Evolutionary conservation across 2,797 vertebrate genomes (phyloP).

Genomic region (Falco rusticolus): DNA sequence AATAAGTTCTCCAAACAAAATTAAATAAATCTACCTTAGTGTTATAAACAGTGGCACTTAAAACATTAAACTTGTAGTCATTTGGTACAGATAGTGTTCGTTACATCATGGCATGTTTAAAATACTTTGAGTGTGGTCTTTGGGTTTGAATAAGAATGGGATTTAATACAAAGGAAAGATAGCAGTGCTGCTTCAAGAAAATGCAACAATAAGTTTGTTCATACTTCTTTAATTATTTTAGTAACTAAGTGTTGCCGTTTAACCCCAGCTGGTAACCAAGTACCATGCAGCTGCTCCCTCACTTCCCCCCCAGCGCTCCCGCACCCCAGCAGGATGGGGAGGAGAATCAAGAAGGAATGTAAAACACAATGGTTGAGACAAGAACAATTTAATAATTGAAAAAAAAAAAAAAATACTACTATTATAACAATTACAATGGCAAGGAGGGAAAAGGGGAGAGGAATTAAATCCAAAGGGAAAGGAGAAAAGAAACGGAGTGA

Average conservation of each 20-base stretch:
- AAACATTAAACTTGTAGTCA: accelerated
- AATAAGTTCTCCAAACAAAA: background rate
- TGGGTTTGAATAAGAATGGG: background rate
- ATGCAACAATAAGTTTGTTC: background rate
- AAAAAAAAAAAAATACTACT: too few relatives aligned
- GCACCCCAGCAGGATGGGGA: too few relatives aligned
- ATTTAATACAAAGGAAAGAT: background rate
- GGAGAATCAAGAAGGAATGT: too few relatives aligned
- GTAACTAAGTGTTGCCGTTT: background rate
- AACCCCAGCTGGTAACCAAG: too few relatives aligned
- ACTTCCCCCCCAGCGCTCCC: too few relatives aligned
- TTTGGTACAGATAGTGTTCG: background rate
- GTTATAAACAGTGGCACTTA: background rate
- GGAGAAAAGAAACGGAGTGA: too few relatives aligned
- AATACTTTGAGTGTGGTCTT: background rate
- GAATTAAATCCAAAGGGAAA: too few relatives aligned
- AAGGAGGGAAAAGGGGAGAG: too few relatives aligned
- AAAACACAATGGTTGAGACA: too few relatives aligned
- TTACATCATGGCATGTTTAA: background rate
- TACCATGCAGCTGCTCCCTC: too few relatives aligned
- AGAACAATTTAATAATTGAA: too few relatives aligned
- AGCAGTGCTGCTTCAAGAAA: background rate
- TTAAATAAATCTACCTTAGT: background rate
- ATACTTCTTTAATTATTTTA: background rate
- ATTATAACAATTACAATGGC: too few relatives aligned